Conservation (phyloP, 2,113 vertebrate genomes). For the Mugil cephalus region DNA sequence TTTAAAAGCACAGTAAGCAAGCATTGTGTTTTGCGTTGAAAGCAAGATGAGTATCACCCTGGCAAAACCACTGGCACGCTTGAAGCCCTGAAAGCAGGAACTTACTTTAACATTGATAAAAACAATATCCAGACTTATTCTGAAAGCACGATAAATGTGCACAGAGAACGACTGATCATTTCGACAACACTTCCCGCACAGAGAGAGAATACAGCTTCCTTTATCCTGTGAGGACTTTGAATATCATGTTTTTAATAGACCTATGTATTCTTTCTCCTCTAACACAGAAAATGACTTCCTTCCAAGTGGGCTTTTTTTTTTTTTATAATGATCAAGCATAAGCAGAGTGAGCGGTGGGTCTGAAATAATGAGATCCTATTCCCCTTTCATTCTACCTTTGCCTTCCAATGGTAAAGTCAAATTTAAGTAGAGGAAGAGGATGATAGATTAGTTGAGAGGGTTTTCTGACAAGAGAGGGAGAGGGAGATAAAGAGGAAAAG, state of each 20-base stretch:
- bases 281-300: conserved; percentile 64
- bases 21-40: no score
- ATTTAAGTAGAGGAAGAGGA: conserved; percentile 64
- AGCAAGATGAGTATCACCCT: no score
- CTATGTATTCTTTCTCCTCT: conserved; percentile 48
- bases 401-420: conserved; percentile 65
- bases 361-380: conserved; percentile 82
- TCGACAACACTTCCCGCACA: conserved; percentile 19
- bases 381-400: conserved; percentile 74
- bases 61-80: neutral
- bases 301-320: conserved; percentile 69
- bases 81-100: conserved; percentile 1
- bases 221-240: conserved; percentile 47
- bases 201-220: conserved; percentile 25
- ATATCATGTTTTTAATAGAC: conserved; percentile 45
- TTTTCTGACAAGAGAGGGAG: conserved; percentile 58
- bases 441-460: conserved; percentile 69
- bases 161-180: conserved; percentile 52
- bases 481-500: conserved; percentile 40
- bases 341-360: conserved; percentile 63
- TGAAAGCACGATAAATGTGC: conserved; percentile 33
- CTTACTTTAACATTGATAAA: conserved; percentile 33
- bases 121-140: conserved; percentile 31
- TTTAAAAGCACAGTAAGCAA: no score
- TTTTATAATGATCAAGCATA: conserved; percentile 77